Percentiles rank a stretch among this genome's conserved stretches.
Conservation (phyloP, 2,113 vertebrate genomes). For the Panthera uncia region DNA sequence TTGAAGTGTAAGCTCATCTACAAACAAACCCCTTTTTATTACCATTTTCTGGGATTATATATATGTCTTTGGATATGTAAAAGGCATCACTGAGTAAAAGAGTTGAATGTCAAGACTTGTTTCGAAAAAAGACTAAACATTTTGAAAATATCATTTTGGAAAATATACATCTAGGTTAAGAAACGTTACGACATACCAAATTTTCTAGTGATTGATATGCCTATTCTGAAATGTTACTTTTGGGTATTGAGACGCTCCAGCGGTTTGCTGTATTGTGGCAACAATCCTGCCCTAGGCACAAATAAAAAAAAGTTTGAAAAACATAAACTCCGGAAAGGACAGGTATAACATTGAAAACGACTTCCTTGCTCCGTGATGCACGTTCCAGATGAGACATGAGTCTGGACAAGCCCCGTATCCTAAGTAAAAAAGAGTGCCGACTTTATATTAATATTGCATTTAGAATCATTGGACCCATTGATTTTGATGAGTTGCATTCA, state of each 20-base stretch:
- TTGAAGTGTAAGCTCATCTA: neutral
- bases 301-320: neutral
- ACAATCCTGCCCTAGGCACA: neutral
- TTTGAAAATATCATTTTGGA: slow-evolving; percentile 8
- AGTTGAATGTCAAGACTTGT: neutral
- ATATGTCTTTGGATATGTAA: neutral
- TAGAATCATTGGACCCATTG: neutral
- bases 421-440: neutral
- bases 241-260: neutral
- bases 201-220: neutral
- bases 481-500: neutral
- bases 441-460: neutral
- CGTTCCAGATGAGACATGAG: neutral
- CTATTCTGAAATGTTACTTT: slow-evolving; percentile 6
- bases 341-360: neutral
- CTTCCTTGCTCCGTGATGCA: neutral
- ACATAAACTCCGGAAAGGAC: neutral
- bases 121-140: neutral
- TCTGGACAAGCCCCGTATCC: neutral
- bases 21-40: neutral
- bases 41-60: neutral
- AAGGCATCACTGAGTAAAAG: neutral
- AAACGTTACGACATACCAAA: neutral
- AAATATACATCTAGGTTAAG: neutral
- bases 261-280: neutral